phyloP scores from a whole-genome alignment of 2,113 vertebrate species.

The Limanda limanda region DNA sequence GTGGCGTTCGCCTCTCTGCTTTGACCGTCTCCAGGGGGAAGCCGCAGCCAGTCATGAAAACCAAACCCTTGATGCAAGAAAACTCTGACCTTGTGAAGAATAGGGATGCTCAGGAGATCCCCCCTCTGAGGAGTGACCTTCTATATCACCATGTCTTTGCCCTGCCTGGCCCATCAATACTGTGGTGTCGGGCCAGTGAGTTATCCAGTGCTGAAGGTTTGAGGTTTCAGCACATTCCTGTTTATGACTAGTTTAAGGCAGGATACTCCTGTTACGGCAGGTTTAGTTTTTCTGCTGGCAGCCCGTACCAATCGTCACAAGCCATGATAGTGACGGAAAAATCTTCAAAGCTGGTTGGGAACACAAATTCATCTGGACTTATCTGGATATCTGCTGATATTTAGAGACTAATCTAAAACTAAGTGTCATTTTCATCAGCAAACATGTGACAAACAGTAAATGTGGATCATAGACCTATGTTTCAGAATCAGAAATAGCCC shows the following conservation, averaged over 20 bases:
- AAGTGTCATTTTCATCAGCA: no score
- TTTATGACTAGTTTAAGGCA: not conserved
- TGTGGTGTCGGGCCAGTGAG: slow-evolving; percentile 81
- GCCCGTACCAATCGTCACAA: no score
- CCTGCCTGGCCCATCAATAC: slow-evolving; percentile 90
- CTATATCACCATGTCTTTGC: slow-evolving; percentile 88
- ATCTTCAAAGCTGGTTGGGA: no score
- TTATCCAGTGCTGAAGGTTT: slow-evolving; percentile 83
- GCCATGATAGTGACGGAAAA: no score
- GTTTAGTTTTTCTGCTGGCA: no score
- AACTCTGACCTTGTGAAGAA: slow-evolving; percentile 80
- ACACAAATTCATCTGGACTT: no score
- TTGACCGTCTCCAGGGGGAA: slow-evolving; percentile 76
- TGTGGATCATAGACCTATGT: no score
- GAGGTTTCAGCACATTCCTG: not conserved
- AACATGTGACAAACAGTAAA: no score
- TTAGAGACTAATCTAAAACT: no score
- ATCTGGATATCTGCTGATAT: no score
- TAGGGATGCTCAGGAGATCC: slow-evolving; percentile 73
- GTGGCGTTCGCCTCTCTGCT: slow-evolving; percentile 27
- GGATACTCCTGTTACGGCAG: not conserved
- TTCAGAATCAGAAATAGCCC: no score
- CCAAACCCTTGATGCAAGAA: slow-evolving; percentile 80
- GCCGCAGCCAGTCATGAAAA: slow-evolving; percentile 78
- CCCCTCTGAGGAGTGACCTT: slow-evolving; percentile 83